Evolutionary conservation across 2,888 invertebrate genomes (phyloP), one percentile per base, ranked within the genome.

Genomic region (Melieria omissa): DNA sequence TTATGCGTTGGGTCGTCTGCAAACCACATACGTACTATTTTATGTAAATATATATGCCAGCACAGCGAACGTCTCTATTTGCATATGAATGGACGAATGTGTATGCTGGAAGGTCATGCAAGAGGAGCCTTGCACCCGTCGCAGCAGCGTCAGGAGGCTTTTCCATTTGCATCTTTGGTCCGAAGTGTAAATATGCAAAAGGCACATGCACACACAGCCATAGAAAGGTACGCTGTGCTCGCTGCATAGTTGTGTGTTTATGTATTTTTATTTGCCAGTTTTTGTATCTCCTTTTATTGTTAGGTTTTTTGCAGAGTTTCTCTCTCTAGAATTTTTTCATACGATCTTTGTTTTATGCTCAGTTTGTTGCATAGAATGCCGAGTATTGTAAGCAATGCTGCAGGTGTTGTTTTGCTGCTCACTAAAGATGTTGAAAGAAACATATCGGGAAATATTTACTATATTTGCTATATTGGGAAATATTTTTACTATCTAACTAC

Each of bases 61-160:
- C 58, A 29, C 42, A 41, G 47, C n/a, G 10, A n/a, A 29, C 29
- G 47, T 14, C 16, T 45, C 6, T 55, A 57, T 44, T 55, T 65
- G 14, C 54, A 54, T n/a, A 41, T 65, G 65, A 41, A 58, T 29
- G 29, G n/a, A 29, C 58, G 58, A 58, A 41, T 58, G 41, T 16
- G 41, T 16, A 29, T 29, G 10, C 10, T 58, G 58, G 16, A 10
- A 52, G 52, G 52, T 52, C 52, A 14, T n/a, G 52, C 52, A 8
- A n/a, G n/a, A 52, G 6, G 5, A 52, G 12, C 52, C 29, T 1
- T 8, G 6, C 52, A 52, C 9, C 52, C n/a, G 5, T 14, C 12
- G 14, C 52, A 14, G 12, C 52, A 8, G 12, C 52, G 52, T 52
- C 14, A 14, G 12, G 52, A 5, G 52, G 52, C 52, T n/a, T 9